Base-by-base conservation (phyloP, 92 coral and sea anemone genomes). In the Metridium senile region DNA sequence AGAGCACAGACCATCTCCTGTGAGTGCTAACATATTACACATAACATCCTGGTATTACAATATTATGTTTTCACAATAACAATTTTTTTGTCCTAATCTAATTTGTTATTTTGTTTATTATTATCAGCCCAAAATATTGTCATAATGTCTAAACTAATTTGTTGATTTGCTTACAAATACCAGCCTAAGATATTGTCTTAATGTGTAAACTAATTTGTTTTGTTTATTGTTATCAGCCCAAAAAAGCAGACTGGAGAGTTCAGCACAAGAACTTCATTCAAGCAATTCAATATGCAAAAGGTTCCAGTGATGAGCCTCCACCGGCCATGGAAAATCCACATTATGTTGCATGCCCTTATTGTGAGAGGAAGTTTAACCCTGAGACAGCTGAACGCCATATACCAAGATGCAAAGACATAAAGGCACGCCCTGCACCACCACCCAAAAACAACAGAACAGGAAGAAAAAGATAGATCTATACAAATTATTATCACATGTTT, bases 211-310 rank as follows among this genome's bases (percentile, higher is more conserved):
- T n/a, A n/a, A n/a, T n/a, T n/a, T 54, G 21, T 54, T 35, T 61
- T 54, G 39, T 75, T 35, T 58, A 33, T 64, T 29, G n/a, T 35
- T 69, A 67, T 33, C 71, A 94, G 98, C 89, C 90, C 20, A 92
- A 83, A 62, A 90, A 89, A 70, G 89, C 52, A 22, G 84, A 91
- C 57, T 94, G 98, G 98, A 85, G 94, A 58, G 80, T 81, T 16
- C 97, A 92, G 66, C 98, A 94, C 39, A 82, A 91, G 33, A 86
- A 86, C 77, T 91, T 94, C 34, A 86, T 94, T 68, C 88, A 93
- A 70, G 68, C 97, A n/a, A 94, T 94, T 69, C 98, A 94, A n/a
- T 91, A 91, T 70, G 98, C 98, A 35, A 94, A 89, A 70, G 94
- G 94, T 29, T 63, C 45, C 67, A 87, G 86, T 46, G 71, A 84